Evolutionary conservation across 2,888 invertebrate genomes (phyloP).

Genomic region (Chymomyza fuscimana): DNA sequence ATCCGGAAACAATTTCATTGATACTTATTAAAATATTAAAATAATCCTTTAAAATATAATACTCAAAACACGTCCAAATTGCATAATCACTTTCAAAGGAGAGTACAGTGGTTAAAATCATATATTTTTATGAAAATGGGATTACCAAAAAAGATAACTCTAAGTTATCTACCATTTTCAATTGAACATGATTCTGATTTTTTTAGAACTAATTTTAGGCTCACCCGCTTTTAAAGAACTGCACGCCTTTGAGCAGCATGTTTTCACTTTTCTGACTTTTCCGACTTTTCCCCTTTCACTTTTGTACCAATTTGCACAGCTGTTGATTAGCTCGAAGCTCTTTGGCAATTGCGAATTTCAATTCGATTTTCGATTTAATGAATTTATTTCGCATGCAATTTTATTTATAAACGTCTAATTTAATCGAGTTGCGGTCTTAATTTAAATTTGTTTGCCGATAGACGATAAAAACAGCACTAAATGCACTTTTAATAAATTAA

Average conservation of each 20-base stretch:
- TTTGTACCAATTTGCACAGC: conserved; percentile 18
- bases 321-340: neutral
- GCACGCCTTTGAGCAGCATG: conserved; percentile 67
- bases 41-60: no score
- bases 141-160: no score
- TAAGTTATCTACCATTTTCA: no score
- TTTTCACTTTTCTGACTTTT: conserved; percentile 8
- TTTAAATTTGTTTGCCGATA: conserved; percentile 51
- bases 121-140: no score
- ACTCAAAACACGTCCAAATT: no score
- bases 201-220: conserved; percentile 27
- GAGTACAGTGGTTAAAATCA: no score
- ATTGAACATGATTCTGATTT: no score
- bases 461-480: conserved; percentile 7
- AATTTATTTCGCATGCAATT: conserved; percentile 57
- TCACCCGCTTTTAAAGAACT: conserved; percentile 62
- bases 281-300: conserved; percentile 48
- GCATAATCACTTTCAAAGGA: no score
- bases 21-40: no score
- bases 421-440: conserved; percentile 41
- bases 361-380: conserved; percentile 54
- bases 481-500: conserved; percentile 42
- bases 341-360: conserved; percentile 42
- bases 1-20: no score
- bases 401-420: conserved; percentile 32